These are phyloP conservation scores for Ophonus ardosiacus DNA, from an alignment of 2,888 invertebrate species.

Conservation along the genomic window DNA sequence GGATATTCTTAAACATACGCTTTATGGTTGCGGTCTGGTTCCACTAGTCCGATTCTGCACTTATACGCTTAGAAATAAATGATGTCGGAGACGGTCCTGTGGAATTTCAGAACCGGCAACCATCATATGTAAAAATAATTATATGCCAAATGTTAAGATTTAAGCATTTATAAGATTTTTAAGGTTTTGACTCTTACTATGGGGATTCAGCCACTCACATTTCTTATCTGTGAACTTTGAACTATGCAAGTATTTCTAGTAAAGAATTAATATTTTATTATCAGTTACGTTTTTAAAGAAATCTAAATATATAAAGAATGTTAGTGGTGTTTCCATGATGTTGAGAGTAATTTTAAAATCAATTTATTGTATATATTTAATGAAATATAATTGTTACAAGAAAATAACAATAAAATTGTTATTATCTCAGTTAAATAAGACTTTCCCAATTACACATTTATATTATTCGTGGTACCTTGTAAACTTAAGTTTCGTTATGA, in stretches of 20 bases:
- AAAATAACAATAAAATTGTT: conserved; percentile 62
- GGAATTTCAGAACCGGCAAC: conserved; percentile 38
- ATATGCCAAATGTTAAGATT: conserved; percentile 62
- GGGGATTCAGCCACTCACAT: conserved; percentile 60
- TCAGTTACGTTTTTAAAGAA: conserved; percentile 53
- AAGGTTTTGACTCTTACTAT: conserved; percentile 62
- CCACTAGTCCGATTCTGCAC: conserved; percentile 10
- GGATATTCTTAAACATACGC: conserved; percentile 63
- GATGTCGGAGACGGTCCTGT: conserved; percentile 16
- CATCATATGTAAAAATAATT: conserved; percentile 60
- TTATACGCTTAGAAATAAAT: conserved; percentile 56
- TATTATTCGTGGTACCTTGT: too few relatives aligned
- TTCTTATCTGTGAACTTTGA: conserved; percentile 53
- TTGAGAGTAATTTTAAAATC: conserved; percentile 58
- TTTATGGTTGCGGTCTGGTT: conserved; percentile 50
- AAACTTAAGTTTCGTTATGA: too few relatives aligned
- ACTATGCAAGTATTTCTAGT: conserved; percentile 49
- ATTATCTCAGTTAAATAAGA: conserved; percentile 24
- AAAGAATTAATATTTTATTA: conserved; percentile 56
- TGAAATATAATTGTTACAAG: conserved; percentile 63
- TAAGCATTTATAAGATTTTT: conserved; percentile 64
- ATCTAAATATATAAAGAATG: conserved; percentile 59
- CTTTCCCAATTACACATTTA: neutral
- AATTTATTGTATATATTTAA: conserved; percentile 63
- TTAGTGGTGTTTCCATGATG: conserved; percentile 62